phyloP scores from a whole-genome alignment of 2,797 vertebrate genomes.

The Etheostoma nigrum region DNA sequence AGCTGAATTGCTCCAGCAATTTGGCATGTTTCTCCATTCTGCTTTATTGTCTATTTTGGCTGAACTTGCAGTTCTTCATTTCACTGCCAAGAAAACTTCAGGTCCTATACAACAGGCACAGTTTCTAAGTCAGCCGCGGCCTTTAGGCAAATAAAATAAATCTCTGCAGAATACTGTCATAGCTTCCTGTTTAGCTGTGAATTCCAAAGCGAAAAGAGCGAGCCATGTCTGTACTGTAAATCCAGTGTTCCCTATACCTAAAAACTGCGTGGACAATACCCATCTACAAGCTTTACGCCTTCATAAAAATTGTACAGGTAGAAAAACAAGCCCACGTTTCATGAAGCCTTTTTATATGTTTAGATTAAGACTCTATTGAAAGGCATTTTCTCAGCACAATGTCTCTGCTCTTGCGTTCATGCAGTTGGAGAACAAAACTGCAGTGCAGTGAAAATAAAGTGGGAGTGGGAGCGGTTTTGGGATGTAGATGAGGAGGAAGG shows the following conservation, averaged over 20 bases:
- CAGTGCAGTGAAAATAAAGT: conserved; percentile 73
- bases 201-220: conserved; percentile 63
- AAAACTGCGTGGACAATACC: conserved; percentile 31
- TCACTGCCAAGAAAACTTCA: conserved; percentile 87
- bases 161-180: conserved; percentile 72
- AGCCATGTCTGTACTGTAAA: conserved; percentile 60
- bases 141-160: conserved; percentile 82
- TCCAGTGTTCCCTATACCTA: conserved; percentile 41
- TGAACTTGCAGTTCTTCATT: conserved; percentile 90
- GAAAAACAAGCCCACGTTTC: conserved; percentile 34
- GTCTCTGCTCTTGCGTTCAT: conserved; percentile 40
- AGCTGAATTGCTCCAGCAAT: conserved; percentile 89
- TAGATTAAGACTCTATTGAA: conserved; percentile 45
- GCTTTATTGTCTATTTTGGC: conserved; percentile 97
- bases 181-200: conserved; percentile 80
- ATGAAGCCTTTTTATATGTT: conserved; percentile 24
- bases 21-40: conserved; percentile 91
- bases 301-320: conserved; percentile 15
- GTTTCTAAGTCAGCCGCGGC: conserved; percentile 78
- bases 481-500: conserved; percentile 57
- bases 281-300: conserved; percentile 35
- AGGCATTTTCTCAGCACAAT: conserved; percentile 20
- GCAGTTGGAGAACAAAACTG: conserved; percentile 65
- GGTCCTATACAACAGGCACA: conserved; percentile 83
- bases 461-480: conserved; percentile 65